These are phyloP conservation scores for Pseudomyrmex cubaensis DNA, from an alignment of 1,140 invertebrate genomes.

Conservation along the genomic window DNA sequence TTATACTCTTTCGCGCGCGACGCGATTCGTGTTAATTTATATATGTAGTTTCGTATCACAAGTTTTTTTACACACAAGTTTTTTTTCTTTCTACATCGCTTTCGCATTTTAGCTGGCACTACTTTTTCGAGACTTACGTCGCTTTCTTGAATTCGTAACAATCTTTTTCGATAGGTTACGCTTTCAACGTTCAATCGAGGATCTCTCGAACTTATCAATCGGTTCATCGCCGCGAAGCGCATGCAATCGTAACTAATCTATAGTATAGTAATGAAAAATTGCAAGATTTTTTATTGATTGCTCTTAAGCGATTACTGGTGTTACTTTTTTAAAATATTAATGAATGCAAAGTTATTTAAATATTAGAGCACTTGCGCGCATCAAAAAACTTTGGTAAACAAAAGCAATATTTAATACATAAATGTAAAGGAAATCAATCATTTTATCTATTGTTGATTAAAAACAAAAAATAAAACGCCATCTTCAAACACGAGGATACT, in stretches of 20 bases:
- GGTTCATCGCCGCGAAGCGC: conserved; percentile 29
- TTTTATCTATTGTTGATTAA: too few relatives aligned
- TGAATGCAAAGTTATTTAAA: too few relatives aligned
- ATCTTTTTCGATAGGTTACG: background rate
- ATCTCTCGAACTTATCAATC: background rate
- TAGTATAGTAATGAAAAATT: background rate
- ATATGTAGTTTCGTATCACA: conserved; percentile 82
- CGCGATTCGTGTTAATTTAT: conserved; percentile 73
- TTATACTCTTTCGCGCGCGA: conserved; percentile 47
- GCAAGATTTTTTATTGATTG: background rate
- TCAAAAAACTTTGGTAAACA: too few relatives aligned
- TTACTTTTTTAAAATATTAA: background rate
- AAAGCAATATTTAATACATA: too few relatives aligned
- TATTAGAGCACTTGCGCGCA: too few relatives aligned
- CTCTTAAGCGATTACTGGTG: conserved; percentile 1
- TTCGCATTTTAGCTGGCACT: conserved; percentile 57
- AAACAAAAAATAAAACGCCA: too few relatives aligned
- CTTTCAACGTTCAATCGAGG: conserved; percentile 35
- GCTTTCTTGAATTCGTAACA: background rate
- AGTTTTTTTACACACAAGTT: conserved; percentile 71
- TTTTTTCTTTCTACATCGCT: conserved; percentile 66
- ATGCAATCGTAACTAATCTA: conserved; percentile 6
- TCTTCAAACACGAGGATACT: too few relatives aligned
- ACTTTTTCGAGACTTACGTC: conserved; percentile 45
- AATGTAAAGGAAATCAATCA: too few relatives aligned